Conservation (phyloP, 2,888 invertebrate genomes). For the Cosmorhoe ocellata region DNA sequence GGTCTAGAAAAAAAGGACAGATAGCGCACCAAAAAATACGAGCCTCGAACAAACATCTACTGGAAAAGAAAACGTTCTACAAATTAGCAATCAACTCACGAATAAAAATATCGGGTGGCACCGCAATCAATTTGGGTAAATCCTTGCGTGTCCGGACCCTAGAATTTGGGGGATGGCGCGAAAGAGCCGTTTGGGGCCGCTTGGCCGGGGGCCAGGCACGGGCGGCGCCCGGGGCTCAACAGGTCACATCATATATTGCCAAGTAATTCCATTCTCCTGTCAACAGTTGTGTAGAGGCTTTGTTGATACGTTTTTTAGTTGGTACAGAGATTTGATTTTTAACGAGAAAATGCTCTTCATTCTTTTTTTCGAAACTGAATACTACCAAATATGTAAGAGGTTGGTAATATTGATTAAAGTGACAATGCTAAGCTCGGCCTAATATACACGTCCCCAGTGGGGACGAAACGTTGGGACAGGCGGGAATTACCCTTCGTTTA, state of each 20-base stretch:
- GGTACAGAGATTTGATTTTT: not conserved
- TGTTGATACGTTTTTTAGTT: not conserved
- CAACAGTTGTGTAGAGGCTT: constrained; percentile 10
- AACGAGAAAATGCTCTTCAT: too few species aligned
- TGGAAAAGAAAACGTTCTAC: constrained; percentile 7
- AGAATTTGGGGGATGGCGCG: constrained; percentile 23
- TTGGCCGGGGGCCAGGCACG: constrained; percentile 47
- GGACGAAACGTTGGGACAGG: too few species aligned
- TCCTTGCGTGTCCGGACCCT: constrained; percentile 17
- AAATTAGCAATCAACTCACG: constrained; percentile 26
- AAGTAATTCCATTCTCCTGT: constrained; percentile 24
- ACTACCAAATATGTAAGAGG: too few species aligned
- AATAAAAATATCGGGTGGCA: constrained; percentile 25
- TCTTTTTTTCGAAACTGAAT: too few species aligned
- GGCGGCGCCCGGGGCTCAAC: constrained; percentile 42
- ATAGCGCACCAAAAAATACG: not conserved
- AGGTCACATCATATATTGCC: constrained; percentile 41
- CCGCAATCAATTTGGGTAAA: constrained; percentile 24
- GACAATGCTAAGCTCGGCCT: too few species aligned
- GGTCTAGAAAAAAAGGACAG: too few species aligned
- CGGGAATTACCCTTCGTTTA: too few species aligned
- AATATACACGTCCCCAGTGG: too few species aligned
- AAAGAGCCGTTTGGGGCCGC: constrained; percentile 24
- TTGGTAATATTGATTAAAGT: too few species aligned
- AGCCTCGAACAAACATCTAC: not conserved